Evolutionary conservation across 2,113 vertebrate species (phyloP).

Genomic region (Maccullochella peelii): DNA sequence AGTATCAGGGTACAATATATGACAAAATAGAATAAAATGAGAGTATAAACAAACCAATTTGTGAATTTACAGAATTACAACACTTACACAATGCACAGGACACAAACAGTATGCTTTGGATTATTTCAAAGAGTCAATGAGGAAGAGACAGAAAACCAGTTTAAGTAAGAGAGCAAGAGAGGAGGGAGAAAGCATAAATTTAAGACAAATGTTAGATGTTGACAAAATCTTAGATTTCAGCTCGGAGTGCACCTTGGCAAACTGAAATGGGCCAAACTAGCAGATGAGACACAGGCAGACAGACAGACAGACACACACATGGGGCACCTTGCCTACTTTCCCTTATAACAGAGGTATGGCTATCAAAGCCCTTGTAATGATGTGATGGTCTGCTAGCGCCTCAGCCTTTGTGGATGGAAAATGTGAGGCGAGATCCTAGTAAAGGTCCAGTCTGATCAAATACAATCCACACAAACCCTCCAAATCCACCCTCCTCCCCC

Average conservation of each 20-base stretch:
- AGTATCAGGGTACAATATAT: background rate
- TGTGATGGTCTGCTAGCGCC: slow-evolving; percentile 85
- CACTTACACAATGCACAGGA: background rate
- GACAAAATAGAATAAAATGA: background rate
- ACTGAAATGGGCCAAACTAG: slow-evolving; percentile 27
- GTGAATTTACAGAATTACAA: background rate
- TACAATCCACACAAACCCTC: slow-evolving; percentile 56
- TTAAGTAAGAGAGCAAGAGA: background rate
- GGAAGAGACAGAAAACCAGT: background rate
- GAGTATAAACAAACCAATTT: background rate
- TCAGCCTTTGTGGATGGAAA: slow-evolving; percentile 75
- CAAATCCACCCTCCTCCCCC: slow-evolving; percentile 25
- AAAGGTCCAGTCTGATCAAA: slow-evolving; percentile 75
- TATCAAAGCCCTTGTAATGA: slow-evolving; percentile 75
- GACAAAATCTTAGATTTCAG: slow-evolving; percentile 44
- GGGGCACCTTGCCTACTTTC: slow-evolving; percentile 71
- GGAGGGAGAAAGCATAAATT: background rate
- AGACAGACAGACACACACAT: slow-evolving; percentile 34
- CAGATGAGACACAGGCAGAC: slow-evolving; percentile 24
- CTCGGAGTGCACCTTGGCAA: slow-evolving; percentile 23
- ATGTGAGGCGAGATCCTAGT: slow-evolving; percentile 66
- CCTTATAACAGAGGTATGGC: slow-evolving; percentile 68
- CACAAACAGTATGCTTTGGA: slow-evolving; percentile 3
- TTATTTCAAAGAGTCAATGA: background rate
- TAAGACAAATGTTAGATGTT: slow-evolving; percentile 33